Percentiles rank a stretch among this genome's conserved stretches.
Conservation (phyloP, 2,888 invertebrate species). For the Drosophila algonquin region DNA sequence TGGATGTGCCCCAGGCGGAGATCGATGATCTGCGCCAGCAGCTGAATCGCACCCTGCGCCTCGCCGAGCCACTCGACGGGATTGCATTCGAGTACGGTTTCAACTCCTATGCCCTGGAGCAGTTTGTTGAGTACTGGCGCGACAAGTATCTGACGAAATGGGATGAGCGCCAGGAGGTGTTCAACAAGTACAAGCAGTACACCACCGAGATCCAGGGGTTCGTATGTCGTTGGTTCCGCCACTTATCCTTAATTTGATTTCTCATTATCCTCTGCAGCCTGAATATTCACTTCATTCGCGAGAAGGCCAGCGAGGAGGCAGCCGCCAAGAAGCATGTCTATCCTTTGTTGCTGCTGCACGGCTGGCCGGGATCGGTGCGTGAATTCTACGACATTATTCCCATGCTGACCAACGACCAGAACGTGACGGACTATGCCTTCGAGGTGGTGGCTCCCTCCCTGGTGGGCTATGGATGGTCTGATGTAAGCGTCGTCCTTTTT, state of each 20-base stretch:
- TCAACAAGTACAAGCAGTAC: constrained; percentile 91
- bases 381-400: constrained; percentile 92
- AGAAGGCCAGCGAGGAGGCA: constrained; percentile 84
- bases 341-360: constrained; percentile 90
- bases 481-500: constrained; percentile 82
- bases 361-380: constrained; percentile 94
- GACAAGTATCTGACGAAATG: constrained; percentile 89
- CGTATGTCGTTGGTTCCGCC: constrained; percentile 6
- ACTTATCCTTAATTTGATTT: not conserved
- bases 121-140: constrained; percentile 91
- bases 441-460: constrained; percentile 88
- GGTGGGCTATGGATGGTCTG: constrained; percentile 89
- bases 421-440: constrained; percentile 86
- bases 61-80: constrained; percentile 87
- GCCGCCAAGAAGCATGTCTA: constrained; percentile 84
- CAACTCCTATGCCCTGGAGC: constrained; percentile 88
- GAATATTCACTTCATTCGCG: constrained; percentile 90
- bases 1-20: constrained; percentile 65
- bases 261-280: constrained; percentile 54
- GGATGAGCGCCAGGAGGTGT: constrained; percentile 87
- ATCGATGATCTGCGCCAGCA: constrained; percentile 87
- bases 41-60: constrained; percentile 85
- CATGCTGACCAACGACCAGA: constrained; percentile 85
- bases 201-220: constrained; percentile 89
- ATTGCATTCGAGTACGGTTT: constrained; percentile 92